phyloP scores from a whole-genome alignment of 1,140 invertebrate genomes.

The Acromyrmex echinatior region DNA sequence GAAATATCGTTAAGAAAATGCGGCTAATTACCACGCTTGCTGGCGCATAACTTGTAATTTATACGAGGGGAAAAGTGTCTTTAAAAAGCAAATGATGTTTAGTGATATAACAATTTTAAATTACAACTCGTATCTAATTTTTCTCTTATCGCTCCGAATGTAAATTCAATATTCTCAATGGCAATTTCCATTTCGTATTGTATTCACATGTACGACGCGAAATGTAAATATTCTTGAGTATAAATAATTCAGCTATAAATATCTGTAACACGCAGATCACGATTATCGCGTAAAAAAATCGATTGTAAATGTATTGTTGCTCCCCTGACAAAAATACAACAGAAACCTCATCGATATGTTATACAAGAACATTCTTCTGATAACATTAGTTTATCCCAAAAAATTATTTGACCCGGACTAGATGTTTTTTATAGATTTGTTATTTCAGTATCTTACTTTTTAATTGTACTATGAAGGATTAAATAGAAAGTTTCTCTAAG shows the following conservation, averaged over 20 bases:
- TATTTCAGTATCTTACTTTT: no score
- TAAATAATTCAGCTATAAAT: neutral
- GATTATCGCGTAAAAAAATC: neutral
- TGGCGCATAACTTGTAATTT: constrained; percentile 38
- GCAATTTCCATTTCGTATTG: neutral
- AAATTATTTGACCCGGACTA: no score
- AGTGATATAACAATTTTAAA: constrained; percentile 8
- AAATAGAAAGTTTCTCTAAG: no score
- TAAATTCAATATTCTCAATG: neutral
- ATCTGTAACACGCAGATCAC: neutral
- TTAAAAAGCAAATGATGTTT: constrained; percentile 14
- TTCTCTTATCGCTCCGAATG: neutral
- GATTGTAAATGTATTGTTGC: neutral
- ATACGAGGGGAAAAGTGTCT: constrained; percentile 27
- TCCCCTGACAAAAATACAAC: neutral
- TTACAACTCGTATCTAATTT: neutral
- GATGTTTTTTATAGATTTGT: no score
- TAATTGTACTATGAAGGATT: no score
- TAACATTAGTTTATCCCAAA: no score
- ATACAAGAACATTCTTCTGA: neutral
- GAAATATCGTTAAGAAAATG: constrained; percentile 41
- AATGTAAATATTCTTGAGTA: neutral
- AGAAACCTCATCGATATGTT: neutral
- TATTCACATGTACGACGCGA: no score
- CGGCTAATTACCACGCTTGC: constrained; percentile 18